Base-by-base conservation (phyloP, 2,888 invertebrate genomes). In the Pachymerium ferrugineum region DNA sequence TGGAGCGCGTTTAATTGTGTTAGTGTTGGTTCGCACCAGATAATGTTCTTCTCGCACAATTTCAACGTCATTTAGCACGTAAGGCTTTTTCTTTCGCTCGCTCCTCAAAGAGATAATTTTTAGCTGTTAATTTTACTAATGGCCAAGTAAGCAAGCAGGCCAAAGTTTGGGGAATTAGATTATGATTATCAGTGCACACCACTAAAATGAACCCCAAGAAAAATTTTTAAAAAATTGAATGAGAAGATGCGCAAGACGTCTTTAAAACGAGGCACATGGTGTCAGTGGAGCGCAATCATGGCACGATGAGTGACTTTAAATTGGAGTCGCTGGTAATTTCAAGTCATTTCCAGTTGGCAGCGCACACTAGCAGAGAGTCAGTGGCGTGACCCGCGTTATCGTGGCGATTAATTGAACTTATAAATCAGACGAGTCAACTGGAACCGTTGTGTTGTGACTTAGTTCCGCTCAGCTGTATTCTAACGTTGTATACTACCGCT, bases 11-110 rank as follows among this genome's bases (percentile, higher is more conserved):
- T 6, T 47, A 47, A 47, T 47, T 47, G 47, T 47, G 47, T 47
- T 47, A 47, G 47, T 47, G 47, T 47, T 47, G 47, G 47, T 47
- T 47, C 47, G 47, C 47, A 47, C 47, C 47, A 47, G 47, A 47
- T 47, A 47, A 47, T 47, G 47, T 47, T 47, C 47, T 47, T 47
- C 47, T 47, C 47, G 47, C 47, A 47, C 47, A 47, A 47, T 47
- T 47, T 47, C 47, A 47, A 47, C 47, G 19, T 47, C 47, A 19
- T 47, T 47, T 47, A 47, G 47, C 47, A 19, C 47, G 22, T 47
- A 47, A 12, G 3, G 19, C 19, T 47, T 47, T 47, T 47, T 47
- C 19, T 19, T 47, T 19, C 10, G 6, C 16, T 38, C 14, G 12
- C 14, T 16, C n/a, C 38, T 47, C 47, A 47, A 47, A 47, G 19